A percentile compares a stretch with the other conserved stretches of the same genome.
Conservation (phyloP, 2,113 vertebrate species). For the Ailuropoda melanoleuca region DNA sequence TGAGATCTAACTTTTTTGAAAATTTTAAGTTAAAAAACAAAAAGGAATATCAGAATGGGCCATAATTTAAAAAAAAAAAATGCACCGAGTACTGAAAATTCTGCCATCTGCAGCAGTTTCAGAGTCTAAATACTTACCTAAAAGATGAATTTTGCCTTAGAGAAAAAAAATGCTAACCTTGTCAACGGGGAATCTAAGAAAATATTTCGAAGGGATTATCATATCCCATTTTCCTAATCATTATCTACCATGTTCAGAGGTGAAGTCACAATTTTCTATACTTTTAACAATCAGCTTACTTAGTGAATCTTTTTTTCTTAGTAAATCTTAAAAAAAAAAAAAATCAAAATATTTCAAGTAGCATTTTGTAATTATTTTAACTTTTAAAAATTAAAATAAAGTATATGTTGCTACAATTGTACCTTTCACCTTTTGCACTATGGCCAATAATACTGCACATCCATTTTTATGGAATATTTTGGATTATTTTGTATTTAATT, state of each 20-base stretch:
- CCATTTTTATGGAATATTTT: constrained; percentile 68
- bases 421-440: constrained; percentile 70
- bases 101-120: constrained; percentile 85
- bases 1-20: constrained; percentile 86
- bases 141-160: constrained; percentile 63
- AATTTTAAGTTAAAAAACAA: constrained; percentile 80
- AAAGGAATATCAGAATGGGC: constrained; percentile 82
- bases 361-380: constrained; percentile 34
- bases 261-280: constrained; percentile 25
- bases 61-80: constrained; percentile 79
- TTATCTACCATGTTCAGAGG: background rate
- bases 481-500: constrained; percentile 73
- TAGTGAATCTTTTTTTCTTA: background rate
- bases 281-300: constrained; percentile 21
- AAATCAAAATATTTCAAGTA: constrained; percentile 38
- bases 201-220: constrained; percentile 47
- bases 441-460: constrained; percentile 71
- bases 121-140: constrained; percentile 87
- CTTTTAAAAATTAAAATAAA: background rate
- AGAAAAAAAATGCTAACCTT: constrained; percentile 93
- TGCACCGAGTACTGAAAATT: constrained; percentile 86
- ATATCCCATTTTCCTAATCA: constrained; percentile 54
- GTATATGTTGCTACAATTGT: constrained; percentile 52
- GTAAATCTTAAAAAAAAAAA: constrained; percentile 10
- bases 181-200: constrained; percentile 77